These are phyloP conservation scores for Rousettus leschenaultii DNA, from an alignment of 2,113 vertebrate genomes.

Conservation along the genomic window DNA sequence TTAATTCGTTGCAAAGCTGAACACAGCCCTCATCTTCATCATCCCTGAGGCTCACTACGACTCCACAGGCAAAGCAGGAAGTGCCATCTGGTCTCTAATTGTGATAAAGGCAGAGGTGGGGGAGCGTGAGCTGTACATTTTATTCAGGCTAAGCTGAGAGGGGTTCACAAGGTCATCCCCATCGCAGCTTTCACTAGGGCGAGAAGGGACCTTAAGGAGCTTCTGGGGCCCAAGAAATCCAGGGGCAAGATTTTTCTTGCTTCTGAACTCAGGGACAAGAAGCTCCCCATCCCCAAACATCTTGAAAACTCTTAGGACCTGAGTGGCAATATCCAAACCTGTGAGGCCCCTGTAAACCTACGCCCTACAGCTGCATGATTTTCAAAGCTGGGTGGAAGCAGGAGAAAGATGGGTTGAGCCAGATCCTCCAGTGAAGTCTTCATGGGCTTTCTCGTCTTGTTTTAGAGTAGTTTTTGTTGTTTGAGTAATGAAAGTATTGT, in stretches of 20 bases:
- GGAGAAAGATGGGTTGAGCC: background rate
- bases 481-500: too few species aligned
- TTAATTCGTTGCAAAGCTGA: background rate
- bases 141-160: background rate
- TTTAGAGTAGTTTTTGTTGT: too few species aligned
- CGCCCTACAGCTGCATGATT: background rate
- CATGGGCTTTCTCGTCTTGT: too few species aligned
- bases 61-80: background rate
- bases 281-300: background rate
- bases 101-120: background rate
- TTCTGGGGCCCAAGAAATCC: background rate
- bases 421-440: background rate
- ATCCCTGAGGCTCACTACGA: background rate
- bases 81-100: background rate
- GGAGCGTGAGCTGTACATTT: background rate
- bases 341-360: background rate
- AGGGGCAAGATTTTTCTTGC: background rate
- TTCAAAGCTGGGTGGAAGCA: background rate
- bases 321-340: background rate
- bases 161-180: background rate
- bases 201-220: background rate
- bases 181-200: background rate
- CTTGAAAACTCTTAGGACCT: background rate
- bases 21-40: background rate
- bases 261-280: background rate